Evolutionary conservation across 2,888 invertebrate genomes (phyloP), one percentile per base, ranked within the genome.

Genomic region (Caenorhabditis sp.): DNA sequence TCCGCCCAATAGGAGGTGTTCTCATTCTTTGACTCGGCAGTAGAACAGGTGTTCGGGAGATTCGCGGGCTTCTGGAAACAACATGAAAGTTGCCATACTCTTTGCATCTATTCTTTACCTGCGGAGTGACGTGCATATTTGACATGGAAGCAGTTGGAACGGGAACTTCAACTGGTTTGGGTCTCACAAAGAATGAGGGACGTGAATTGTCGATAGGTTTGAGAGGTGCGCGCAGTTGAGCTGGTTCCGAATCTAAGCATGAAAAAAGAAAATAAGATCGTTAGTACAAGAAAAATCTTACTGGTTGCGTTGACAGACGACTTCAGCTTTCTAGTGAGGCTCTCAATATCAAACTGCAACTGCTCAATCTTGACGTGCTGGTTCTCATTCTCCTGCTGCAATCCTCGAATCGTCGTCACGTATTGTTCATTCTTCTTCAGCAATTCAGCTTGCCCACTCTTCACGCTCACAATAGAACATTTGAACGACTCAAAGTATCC

Each of bases 401-500:
- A 24, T 20, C 67, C 67, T 50, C 67, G 51, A 13, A 76, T 76
- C 28, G 37, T 76, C 5, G 60, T 61, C 32, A 67, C 53, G 9
- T 58, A 53, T 15, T 76, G 50, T 20, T 76, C 76, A 13, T 76
- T 76, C 50, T 67, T 61, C 20, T 67, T 67, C 67, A 76, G 28
- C 22, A 76, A 28, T 18, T 67, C 60, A 1, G 67, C 76, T 3
- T 51, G 67, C 8, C 67, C 67, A 15, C 55, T 51, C 26, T 24
- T 53, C 24, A 76, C 40, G 8, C 53, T 76, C 2, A 51, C 60
- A 2, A 76, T 76, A 0, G 76, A 76, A 8, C 51, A 74, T 24
- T 69, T 74, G 60, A 80, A 80, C 3, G 71, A 61, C 1, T 74
- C 74, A 24, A 74, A 65, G 26, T 80, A 74, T 0, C 72, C 72